Evolutionary conservation across 92 coral and sea anemone species (phyloP), one percentile per base, ranked within the genome.

Genomic region (Actinostola sp.): DNA sequence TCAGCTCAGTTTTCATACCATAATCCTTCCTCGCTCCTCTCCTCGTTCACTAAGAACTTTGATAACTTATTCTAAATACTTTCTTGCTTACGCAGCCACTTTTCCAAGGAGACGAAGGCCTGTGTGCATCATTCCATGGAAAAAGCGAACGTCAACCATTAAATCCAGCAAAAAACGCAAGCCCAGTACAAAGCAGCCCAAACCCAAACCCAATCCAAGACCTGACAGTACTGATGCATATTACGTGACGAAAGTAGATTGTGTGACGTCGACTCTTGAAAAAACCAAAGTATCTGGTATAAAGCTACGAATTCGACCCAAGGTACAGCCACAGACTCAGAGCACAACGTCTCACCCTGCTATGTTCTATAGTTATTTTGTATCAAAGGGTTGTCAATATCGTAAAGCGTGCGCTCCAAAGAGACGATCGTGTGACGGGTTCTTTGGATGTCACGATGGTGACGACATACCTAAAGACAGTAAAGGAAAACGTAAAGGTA

Each of bases 381-480:
- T 86, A 30, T 80, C 88, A 49, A 86, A 86, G 24, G 83, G 86
- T 13, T 55, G 62, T 31, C 87, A 82, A 45, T 82, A 82, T 59
- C 81, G 88, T 30, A 82, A 86, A 66, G 80, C 75, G 14, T 82
- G 84, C 26, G 78, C 81, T 24, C 88, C 88, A n/a, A 91, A 78
- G 63, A 51, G 75, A 10, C 84, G 87, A 36, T 81, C 90, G 17
- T 87, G 92, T 58, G 92, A 91, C 58, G 97, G 97, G 5, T 87
- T 63, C 77, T 91, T 87, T 66, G 97, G 97, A 30, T 91, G 97
- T 76, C 83, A 81, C 53, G 88, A 87, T 52, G 92, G 85, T 4
- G 83, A 51, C 5, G 81, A 63, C 41, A 1, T 46, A n/a, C 20
- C 23, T 7, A 53, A 53, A 67, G 52, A 63, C 8, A 34, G 80